Evolutionary conservation across 2,113 vertebrate species (phyloP).

Genomic region (Seriola rivoliana): DNA sequence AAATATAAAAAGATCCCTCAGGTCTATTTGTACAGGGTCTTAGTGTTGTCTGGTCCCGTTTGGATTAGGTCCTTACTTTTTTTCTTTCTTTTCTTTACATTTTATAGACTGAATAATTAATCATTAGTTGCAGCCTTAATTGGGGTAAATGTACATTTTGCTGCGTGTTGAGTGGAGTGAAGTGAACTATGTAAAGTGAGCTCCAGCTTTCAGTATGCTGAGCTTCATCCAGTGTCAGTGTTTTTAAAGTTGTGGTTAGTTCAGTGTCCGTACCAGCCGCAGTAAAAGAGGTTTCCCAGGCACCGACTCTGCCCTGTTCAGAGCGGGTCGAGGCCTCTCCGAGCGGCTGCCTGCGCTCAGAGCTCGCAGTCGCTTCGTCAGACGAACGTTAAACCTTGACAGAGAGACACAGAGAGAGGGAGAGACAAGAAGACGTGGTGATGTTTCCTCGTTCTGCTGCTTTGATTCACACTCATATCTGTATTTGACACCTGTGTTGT

Average conservation of each 20-base stretch:
- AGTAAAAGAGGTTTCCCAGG: constrained; percentile 81
- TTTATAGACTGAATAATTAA: no score
- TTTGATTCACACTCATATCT: constrained; percentile 30
- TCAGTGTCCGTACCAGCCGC: constrained; percentile 68
- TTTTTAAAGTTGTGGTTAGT: not conserved
- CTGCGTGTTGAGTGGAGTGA: no score
- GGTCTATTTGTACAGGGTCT: no score
- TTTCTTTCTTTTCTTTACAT: no score
- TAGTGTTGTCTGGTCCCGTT: no score
- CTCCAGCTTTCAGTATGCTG: not conserved
- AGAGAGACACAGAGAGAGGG: not conserved
- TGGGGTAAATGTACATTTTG: no score
- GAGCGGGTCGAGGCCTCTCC: constrained; percentile 64
- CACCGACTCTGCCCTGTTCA: constrained; percentile 77
- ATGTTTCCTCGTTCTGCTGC: constrained; percentile 20
- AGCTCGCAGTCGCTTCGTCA: constrained; percentile 80
- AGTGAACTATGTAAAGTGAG: no score
- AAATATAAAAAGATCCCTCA: no score
- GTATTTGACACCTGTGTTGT: constrained; percentile 27
- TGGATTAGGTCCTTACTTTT: no score
- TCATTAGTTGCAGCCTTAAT: no score
- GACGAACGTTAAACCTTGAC: constrained; percentile 79
- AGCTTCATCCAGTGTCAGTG: not conserved
- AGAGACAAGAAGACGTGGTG: not conserved
- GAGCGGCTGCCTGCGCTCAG: constrained; percentile 74